A percentile compares a stretch with the other conserved stretches of the same genome.
Conservation (phyloP, 2,113 vertebrate species). For the Edolisoma coerulescens region DNA sequence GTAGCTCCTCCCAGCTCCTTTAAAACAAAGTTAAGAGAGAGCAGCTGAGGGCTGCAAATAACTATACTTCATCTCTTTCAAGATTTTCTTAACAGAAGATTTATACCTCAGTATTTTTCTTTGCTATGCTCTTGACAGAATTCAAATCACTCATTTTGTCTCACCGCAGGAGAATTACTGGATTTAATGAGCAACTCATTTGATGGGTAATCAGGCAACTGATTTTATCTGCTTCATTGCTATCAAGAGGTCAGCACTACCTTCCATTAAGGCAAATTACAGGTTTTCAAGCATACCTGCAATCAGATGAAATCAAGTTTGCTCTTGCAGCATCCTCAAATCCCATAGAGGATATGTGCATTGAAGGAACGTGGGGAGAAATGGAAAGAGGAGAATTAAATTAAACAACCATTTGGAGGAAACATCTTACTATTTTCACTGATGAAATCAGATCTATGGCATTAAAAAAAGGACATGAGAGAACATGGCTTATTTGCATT, state of each 20-base stretch:
- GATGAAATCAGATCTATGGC: neutral
- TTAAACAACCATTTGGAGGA: slow-evolving; percentile 19
- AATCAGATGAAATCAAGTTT: neutral
- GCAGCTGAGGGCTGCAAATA: neutral
- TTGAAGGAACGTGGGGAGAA: neutral
- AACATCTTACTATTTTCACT: neutral
- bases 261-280: neutral
- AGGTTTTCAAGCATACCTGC: neutral
- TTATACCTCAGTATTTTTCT: neutral
- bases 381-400: neutral
- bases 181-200: neutral
- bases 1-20: neutral
- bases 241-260: neutral
- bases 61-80: neutral
- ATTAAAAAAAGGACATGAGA: neutral
- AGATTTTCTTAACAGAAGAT: neutral
- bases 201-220: neutral
- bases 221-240: neutral
- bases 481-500: neutral
- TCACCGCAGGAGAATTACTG: neutral
- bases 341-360: neutral
- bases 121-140: neutral
- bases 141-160: neutral
- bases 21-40: neutral
- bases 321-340: slow-evolving; percentile 9